Evolutionary conservation across 2,888 invertebrate species (phyloP).

Genomic region (Troides helena): DNA sequence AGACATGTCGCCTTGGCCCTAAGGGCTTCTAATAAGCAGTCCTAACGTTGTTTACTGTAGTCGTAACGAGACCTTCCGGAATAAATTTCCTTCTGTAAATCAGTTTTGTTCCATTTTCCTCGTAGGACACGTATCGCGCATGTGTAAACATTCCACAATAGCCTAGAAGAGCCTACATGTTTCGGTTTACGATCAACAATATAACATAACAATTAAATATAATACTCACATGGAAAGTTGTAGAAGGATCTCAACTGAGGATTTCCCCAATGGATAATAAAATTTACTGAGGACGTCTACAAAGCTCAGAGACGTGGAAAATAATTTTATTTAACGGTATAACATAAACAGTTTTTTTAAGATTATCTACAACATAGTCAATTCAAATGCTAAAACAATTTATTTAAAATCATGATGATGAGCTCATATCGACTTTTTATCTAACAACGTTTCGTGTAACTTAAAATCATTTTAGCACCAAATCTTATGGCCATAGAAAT

Average conservation of each 20-base stretch:
- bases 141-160: background rate
- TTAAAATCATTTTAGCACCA: too few species aligned
- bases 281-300: slow-evolving; percentile 4
- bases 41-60: slow-evolving; percentile 23
- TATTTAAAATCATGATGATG: too few species aligned
- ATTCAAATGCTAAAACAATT: too few species aligned
- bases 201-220: slow-evolving; percentile 1
- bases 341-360: background rate
- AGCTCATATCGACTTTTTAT: too few species aligned
- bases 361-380: too few species aligned
- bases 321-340: background rate
- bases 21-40: slow-evolving; percentile 24
- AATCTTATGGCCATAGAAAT: background rate
- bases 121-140: slow-evolving; percentile 16
- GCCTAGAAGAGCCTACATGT: slow-evolving; percentile 17
- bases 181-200: slow-evolving; percentile 12
- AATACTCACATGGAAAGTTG: slow-evolving; percentile 1
- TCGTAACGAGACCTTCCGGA: slow-evolving; percentile 28
- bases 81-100: slow-evolving; percentile 29
- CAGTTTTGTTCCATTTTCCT: slow-evolving; percentile 27
- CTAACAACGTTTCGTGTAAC: too few species aligned
- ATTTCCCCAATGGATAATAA: slow-evolving; percentile 4
- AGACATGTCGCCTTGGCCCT: slow-evolving; percentile 23
- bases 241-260: background rate
- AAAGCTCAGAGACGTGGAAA: background rate